Percentiles rank a stretch among this genome's conserved stretches.
phyloP scores from a whole-genome alignment of 2,888 invertebrate species.

The Heliconius cydno region DNA sequence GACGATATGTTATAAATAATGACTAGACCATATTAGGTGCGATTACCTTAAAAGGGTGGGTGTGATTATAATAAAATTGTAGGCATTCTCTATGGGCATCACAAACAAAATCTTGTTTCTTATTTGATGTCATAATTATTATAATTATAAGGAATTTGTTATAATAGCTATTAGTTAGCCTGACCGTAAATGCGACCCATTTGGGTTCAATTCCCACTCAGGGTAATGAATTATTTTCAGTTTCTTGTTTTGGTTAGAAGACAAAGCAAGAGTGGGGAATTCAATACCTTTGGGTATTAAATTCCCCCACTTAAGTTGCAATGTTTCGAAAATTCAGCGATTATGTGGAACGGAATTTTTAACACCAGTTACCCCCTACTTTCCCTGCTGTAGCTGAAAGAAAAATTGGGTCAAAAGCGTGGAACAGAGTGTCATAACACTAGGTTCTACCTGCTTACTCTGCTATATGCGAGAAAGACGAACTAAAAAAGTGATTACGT shows the following conservation, averaged over 20 bases:
- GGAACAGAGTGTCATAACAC: too few relatives aligned
- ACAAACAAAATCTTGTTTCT: background rate
- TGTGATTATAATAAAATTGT: background rate
- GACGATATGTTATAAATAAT: background rate
- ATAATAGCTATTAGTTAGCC: too few relatives aligned
- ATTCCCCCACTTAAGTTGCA: too few relatives aligned
- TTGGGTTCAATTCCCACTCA: background rate
- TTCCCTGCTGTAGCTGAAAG: too few relatives aligned
- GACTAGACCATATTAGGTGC: constrained; percentile 8
- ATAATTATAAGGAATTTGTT: background rate
- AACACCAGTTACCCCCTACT: too few relatives aligned
- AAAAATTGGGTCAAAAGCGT: too few relatives aligned
- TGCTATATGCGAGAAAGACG: too few relatives aligned
- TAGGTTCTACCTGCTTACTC: too few relatives aligned
- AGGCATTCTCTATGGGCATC: background rate
- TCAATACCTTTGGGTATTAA: too few relatives aligned
- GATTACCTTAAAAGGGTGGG: constrained; percentile 1
- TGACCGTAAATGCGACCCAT: background rate
- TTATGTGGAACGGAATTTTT: too few relatives aligned
- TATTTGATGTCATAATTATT: background rate
- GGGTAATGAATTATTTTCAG: background rate
- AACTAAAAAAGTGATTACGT: background rate
- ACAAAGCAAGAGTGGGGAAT: too few relatives aligned
- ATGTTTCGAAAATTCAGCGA: too few relatives aligned
- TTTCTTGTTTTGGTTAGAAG: background rate